Evolutionary conservation across 2,888 invertebrate species (phyloP), one percentile per base, ranked within the genome.

Genomic region (Machimus atricapillus): DNA sequence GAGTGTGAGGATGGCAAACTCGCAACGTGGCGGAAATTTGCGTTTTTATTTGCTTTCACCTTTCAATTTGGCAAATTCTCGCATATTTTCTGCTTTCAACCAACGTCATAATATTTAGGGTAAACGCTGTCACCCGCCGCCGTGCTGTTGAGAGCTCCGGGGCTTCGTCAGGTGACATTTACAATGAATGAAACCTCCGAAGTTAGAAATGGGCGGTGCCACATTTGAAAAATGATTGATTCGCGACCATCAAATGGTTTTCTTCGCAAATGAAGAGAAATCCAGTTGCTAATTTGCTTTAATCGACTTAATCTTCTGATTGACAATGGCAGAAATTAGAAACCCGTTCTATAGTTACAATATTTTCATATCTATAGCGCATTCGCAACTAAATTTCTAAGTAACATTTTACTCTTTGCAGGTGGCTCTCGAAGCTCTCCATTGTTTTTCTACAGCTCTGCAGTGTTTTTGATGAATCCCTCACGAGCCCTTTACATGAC

Each of bases 1-100:
- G 12, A 12, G 27, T 66, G 27, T 66, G 27, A 66, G 66, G 19
- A n/a, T 27, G 66, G 23, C 66, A 19, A 27, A 66, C 12, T 58
- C 58, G 3, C 76, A 76, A 76, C 14, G 76, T 76, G 76, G 76
- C 76, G 16, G 34, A 37, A 76, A 37, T 76, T 37, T 76, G n/a
- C n/a, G 46, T 23, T 46, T 79, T 79, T 79, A 79, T 79, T 79
- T 79, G 34, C 79, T 79, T 79, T 52, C 79, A 31, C 79, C 52
- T 79, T 79, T 79, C 78, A 78, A 78, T 78, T 78, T 78, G 1
- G 14, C 7, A 46, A 79, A 79, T 79, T 79, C 27, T 9, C 27
- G 27, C 66, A 66, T 66, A 66, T 66, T 66, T 66, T 66, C 66
- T 66, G 27, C 66, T 66, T 66, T 66, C 27, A 27, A 2, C 27